These are phyloP conservation scores for Drosophila prosaltans DNA, from an alignment of 1,140 invertebrate species.

Conservation along the genomic window DNA sequence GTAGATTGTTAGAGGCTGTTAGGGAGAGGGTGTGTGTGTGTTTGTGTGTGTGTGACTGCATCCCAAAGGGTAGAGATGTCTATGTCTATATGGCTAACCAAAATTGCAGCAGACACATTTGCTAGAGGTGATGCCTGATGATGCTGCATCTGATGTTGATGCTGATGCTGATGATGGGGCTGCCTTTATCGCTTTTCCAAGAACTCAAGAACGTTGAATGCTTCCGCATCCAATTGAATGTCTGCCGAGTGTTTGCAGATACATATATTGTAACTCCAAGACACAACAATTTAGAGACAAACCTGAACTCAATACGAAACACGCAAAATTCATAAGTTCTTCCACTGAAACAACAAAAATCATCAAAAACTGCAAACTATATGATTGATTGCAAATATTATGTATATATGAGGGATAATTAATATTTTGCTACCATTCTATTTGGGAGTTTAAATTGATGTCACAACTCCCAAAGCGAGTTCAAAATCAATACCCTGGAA, in stretches of 20 bases:
- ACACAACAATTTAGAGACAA: neutral
- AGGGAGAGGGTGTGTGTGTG: neutral
- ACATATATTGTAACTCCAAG: neutral
- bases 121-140: slow-evolving; percentile 23
- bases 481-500: too few relatives aligned
- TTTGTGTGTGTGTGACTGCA: neutral
- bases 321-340: neutral
- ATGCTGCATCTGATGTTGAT: slow-evolving; percentile 1
- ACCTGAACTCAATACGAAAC: neutral
- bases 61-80: slow-evolving; percentile 13
- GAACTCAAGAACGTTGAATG: slow-evolving; percentile 54
- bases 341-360: too few relatives aligned
- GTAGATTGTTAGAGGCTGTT: too few relatives aligned
- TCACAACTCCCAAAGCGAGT: too few relatives aligned
- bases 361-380: too few relatives aligned
- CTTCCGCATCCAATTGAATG: slow-evolving; percentile 72
- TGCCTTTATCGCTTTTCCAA: slow-evolving; percentile 72
- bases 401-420: too few relatives aligned
- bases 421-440: too few relatives aligned
- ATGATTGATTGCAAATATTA: too few relatives aligned
- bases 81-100: slow-evolving; percentile 42
- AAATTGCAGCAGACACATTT: slow-evolving; percentile 30
- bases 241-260: slow-evolving; percentile 5
- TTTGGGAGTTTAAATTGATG: too few relatives aligned
- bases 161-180: neutral